Evolutionary conservation across 2,888 invertebrate species (phyloP).

Genomic region (Lysandra coridon): DNA sequence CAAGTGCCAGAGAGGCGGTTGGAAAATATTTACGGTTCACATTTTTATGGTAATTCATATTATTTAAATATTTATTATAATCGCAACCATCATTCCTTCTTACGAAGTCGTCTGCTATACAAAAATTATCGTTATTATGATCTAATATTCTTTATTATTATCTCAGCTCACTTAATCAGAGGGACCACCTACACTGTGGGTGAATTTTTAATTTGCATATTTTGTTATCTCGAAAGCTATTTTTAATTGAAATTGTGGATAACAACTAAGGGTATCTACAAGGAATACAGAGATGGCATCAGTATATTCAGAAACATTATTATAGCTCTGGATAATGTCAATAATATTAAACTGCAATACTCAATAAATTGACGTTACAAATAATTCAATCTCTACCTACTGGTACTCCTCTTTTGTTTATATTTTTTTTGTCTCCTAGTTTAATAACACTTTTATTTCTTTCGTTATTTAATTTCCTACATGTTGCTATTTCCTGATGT

Average conservation of each 20-base stretch:
- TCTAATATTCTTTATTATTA: conserved; percentile 22
- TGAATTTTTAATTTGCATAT: background rate
- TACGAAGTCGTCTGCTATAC: background rate
- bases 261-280: background rate
- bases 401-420: no score
- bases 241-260: conserved; percentile 1
- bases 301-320: background rate
- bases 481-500: background rate
- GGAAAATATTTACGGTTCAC: conserved; percentile 54
- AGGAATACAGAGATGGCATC: background rate
- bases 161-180: background rate
- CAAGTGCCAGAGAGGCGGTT: conserved; percentile 59
- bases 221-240: background rate
- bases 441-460: background rate
- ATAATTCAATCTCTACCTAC: no score
- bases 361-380: background rate
- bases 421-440: no score
- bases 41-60: conserved; percentile 40
- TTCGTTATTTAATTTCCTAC: background rate
- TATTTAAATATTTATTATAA: conserved; percentile 14
- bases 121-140: conserved; percentile 14
- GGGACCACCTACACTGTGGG: background rate
- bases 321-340: background rate
- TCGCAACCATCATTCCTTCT: background rate
- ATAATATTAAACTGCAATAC: background rate